Conservation (phyloP, 2,888 invertebrate species). For the Caenorhabditis sp. region DNA sequence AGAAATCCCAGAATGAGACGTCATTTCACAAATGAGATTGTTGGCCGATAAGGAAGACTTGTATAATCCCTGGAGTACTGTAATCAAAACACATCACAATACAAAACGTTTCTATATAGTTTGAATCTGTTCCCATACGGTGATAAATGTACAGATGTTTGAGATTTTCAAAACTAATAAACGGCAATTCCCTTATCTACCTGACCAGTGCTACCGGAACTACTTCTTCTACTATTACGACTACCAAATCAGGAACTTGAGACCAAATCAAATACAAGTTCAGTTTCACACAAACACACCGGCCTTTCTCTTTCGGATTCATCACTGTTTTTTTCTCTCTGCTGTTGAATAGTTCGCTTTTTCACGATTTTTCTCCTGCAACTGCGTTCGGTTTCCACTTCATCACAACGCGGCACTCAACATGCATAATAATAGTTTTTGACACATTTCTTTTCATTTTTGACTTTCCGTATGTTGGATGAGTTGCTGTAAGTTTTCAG, state of each 20-base stretch:
- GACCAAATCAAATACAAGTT: conserved; percentile 41
- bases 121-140: not conserved
- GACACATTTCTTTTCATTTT: not conserved
- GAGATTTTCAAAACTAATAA: not conserved
- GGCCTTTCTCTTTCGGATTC: conserved; percentile 8
- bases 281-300: conserved; percentile 4
- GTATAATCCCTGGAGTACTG: conserved; percentile 10
- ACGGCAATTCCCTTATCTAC: not conserved
- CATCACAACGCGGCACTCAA: conserved; percentile 35
- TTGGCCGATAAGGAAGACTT: not conserved
- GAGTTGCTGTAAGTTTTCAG: not conserved
- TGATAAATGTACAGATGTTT: not conserved
- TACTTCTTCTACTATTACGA: not conserved
- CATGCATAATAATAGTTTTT: conserved; percentile 55
- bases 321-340: conserved; percentile 40
- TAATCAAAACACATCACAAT: not conserved
- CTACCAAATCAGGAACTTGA: conserved; percentile 8
- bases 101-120: not conserved
- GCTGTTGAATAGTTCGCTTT: conserved; percentile 49
- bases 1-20: not conserved
- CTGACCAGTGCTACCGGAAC: not conserved
- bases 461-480: not conserved
- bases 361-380: conserved; percentile 22
- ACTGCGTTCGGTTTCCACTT: conserved; percentile 30
- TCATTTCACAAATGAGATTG: not conserved